phyloP scores from a whole-genome alignment of 2,113 vertebrate genomes.

The Propithecus coquereli region DNA sequence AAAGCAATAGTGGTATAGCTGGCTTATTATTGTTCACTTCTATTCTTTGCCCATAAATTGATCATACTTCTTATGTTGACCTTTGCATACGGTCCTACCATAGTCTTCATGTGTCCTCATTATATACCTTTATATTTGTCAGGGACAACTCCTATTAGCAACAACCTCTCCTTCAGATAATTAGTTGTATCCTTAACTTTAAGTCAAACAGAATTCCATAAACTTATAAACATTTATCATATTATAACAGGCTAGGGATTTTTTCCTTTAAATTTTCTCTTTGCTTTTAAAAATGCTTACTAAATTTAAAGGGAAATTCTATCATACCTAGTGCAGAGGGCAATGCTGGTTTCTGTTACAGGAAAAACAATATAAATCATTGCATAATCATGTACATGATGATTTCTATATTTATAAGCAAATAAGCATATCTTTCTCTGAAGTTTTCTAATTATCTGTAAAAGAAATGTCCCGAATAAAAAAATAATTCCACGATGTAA shows the following conservation, averaged over 20 bases:
- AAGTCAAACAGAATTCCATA: not conserved
- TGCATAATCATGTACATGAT: not conserved
- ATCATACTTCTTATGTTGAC: not conserved
- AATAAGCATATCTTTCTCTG: not conserved
- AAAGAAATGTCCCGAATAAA: not conserved
- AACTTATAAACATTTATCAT: not conserved
- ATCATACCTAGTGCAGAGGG: rapidly evolving
- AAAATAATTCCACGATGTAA: not conserved
- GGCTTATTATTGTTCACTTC: not conserved
- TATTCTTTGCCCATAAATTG: not conserved
- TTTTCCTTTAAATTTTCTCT: not conserved
- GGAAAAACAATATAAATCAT: not conserved
- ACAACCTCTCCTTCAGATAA: not conserved
- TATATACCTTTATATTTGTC: not conserved
- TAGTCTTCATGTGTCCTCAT: not conserved
- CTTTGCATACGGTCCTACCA: not conserved
- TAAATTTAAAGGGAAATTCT: not conserved
- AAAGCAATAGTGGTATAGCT: not conserved
- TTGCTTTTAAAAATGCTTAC: not conserved
- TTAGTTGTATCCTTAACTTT: not conserved
- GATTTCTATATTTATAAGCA: not conserved
- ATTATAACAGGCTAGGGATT: not conserved
- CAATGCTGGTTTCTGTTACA: not conserved
- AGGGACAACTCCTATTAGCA: not conserved
- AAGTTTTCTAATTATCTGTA: conserved; percentile 15